Conservation (phyloP, 2,113 vertebrate species). For the Bos javanicus region DNA sequence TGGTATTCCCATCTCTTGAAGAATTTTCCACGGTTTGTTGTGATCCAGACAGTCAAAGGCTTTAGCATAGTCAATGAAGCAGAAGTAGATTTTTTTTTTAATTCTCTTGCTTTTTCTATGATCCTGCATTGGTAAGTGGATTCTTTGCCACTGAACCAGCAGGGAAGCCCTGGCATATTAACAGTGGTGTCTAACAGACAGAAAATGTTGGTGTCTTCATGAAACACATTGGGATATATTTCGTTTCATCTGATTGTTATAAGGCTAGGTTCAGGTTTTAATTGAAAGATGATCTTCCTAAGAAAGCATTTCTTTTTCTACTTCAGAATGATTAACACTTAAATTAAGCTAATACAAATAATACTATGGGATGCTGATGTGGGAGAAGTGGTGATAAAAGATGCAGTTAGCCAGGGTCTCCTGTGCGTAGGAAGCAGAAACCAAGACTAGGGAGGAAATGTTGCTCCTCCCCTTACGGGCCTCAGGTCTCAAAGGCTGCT, state of each 20-base stretch:
- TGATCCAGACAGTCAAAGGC: background rate
- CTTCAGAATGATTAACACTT: background rate
- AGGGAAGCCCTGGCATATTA: background rate
- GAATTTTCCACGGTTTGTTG: background rate
- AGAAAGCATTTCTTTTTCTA: background rate
- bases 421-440: background rate
- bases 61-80: background rate
- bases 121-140: background rate
- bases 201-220: background rate
- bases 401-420: background rate
- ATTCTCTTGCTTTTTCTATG: background rate
- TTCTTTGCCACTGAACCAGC: background rate
- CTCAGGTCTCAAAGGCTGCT: background rate
- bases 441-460: background rate
- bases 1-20: background rate
- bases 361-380: background rate
- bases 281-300: background rate
- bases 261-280: conserved; percentile 3
- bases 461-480: no score
- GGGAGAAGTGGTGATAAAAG: background rate
- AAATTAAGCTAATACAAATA: background rate
- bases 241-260: background rate
- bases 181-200: background rate
- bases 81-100: background rate
- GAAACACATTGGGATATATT: background rate